These are phyloP conservation scores for Lateolabrax maculatus DNA, from an alignment of 2,797 vertebrate species.

Conservation along the genomic window DNA sequence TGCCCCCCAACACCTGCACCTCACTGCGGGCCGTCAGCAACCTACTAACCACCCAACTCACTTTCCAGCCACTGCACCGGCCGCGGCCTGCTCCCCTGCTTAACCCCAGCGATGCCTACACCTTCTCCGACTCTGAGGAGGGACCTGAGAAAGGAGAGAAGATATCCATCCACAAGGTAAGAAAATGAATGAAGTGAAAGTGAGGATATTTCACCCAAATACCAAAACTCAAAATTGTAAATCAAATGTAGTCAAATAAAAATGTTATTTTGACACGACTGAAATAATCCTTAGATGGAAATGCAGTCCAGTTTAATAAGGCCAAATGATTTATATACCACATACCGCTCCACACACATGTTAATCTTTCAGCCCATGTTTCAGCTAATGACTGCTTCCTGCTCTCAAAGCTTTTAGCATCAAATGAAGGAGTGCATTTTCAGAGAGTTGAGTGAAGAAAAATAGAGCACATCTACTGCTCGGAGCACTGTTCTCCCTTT, in stretches of 20 bases:
- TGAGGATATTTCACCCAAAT: constrained; percentile 37
- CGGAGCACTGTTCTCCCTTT: constrained; percentile 82
- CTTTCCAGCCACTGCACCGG: constrained; percentile 94
- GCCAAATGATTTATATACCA: constrained; percentile 75
- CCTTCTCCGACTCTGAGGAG: constrained; percentile 95
- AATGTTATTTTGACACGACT: constrained; percentile 50
- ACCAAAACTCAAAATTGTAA: constrained; percentile 45
- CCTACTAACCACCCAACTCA: constrained; percentile 95
- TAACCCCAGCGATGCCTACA: constrained; percentile 88
- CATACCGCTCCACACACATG: constrained; percentile 65
- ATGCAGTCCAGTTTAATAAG: constrained; percentile 54
- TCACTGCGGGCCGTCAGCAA: constrained; percentile 96
- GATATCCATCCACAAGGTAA: constrained; percentile 93
- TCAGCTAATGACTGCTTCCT: constrained; percentile 77
- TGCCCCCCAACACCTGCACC: constrained; percentile 95
- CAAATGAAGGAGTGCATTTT: constrained; percentile 78
- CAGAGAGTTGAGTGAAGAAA: constrained; percentile 77
- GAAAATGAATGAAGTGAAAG: constrained; percentile 24
- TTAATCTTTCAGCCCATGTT: constrained; percentile 75
- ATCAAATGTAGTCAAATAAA: constrained; percentile 40
- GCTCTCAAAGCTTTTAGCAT: constrained; percentile 75
- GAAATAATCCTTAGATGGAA: constrained; percentile 68
- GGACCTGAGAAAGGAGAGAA: constrained; percentile 93
- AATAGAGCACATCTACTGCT: constrained; percentile 76
- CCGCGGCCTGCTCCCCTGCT: constrained; percentile 83